Evolutionary conservation across 2,113 vertebrate species (phyloP).

Genomic region (Ptilorrhoa leucosticta): DNA sequence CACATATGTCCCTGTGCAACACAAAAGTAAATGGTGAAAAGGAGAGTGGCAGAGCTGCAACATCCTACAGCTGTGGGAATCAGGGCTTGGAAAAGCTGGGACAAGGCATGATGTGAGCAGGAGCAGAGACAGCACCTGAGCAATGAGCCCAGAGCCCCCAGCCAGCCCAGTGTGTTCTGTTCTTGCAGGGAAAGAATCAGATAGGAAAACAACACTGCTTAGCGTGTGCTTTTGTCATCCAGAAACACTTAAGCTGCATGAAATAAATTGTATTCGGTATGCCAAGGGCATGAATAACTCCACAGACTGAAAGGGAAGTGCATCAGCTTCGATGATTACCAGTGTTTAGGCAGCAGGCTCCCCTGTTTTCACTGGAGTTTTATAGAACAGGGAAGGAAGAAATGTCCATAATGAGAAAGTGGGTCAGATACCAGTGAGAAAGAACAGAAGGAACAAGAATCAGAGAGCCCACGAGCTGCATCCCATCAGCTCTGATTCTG

Average conservation of each 20-base stretch:
- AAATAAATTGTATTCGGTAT: not conserved
- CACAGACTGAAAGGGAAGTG: not conserved
- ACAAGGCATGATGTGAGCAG: not conserved
- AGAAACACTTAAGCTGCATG: slow-evolving; percentile 10
- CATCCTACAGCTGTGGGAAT: not conserved
- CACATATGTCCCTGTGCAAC: not conserved
- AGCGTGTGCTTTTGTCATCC: not conserved
- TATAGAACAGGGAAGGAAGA: not conserved
- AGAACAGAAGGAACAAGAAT: not conserved
- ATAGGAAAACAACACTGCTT: not conserved
- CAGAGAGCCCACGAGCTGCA: not conserved
- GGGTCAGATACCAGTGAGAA: not conserved
- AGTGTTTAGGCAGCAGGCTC: not conserved
- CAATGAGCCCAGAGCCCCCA: not conserved
- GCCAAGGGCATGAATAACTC: slow-evolving; percentile 1
- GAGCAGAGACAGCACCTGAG: not conserved
- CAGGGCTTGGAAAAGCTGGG: not conserved
- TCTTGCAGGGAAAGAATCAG: not conserved
- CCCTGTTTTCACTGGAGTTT: not conserved
- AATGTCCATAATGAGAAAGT: not conserved
- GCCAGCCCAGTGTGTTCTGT: not conserved
- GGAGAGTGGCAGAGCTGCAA: not conserved
- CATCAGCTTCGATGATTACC: not conserved
- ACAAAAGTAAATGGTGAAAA: not conserved
- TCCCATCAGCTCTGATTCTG: not conserved